Base-by-base conservation (phyloP, 1,140 invertebrate genomes). In the Calosoma granatense region DNA sequence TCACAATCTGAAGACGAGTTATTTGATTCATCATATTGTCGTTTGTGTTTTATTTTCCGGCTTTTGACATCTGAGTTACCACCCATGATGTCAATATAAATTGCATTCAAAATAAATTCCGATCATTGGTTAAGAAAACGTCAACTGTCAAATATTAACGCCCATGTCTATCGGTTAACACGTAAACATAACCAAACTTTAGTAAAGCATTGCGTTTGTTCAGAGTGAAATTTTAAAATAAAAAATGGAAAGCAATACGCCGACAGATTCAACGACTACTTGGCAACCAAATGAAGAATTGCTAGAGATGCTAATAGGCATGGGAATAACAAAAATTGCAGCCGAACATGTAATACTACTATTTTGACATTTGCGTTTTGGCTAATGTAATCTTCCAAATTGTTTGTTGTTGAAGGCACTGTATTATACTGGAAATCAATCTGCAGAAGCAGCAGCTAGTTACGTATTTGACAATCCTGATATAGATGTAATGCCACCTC, bases 401-500 rank as follows among this genome's bases (percentile, higher is more conserved):
- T 54, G 0, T 58, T 47, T 26, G 0, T 21, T 20, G 47, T 68
- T 69, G 17, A 51, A 78, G 77, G 78, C 74, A 20, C 64, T 80
- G 23, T 79, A 76, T 64, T 77, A 76, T 61, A 80, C 79, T 14
- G 76, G 74, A 6, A 81, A 81, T 64, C 67, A 70, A 60, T 78
- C 74, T 57, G 70, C 76, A 26, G 78, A 80, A 63, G 63, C 74
- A 22, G 78, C 79, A 23, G 75, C 76, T 20, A 70, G 73, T 20
- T 81, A 76, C 74, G 68, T 79, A n/a, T 76, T 79, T 64, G 78
- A 76, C 64, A 76, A 78, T 63, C 68, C 69, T 53, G 74, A 74
- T 41, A 67, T 69, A 51, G 71, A 64, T 51, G 58, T 54, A 12
- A 54, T 57, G 19, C 56, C 11, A 56, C 52, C 22, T 30, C 56